Base-by-base conservation (phyloP, 2,113 vertebrate species). In the Mellivora capensis region DNA sequence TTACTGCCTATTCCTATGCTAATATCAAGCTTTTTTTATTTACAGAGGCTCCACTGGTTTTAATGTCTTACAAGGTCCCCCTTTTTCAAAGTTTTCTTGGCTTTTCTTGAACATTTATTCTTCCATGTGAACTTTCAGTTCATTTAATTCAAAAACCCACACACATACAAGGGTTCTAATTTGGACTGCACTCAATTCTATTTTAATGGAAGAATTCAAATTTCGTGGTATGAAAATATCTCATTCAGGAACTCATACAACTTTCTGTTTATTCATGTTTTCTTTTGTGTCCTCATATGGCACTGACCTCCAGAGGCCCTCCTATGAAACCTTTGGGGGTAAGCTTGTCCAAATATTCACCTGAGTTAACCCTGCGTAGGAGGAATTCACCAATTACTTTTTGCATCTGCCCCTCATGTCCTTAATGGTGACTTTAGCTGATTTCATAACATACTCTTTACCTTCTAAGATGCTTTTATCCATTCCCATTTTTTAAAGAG, bases 1-100 rank as follows among this genome's bases (percentile, higher is more conserved):
- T 21, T 84, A 93, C 74, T 39, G 12, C 31, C 17, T 69, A 18
- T 64, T 82, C n/a, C 13, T 89, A 37, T 89, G 79, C 64, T 84
- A 84, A 90, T 15, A 91, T 31, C 21, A 39, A 67, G 42, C 54
- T 90, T 37, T 6, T 81, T 96, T 94, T 90, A 85, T 87, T 96
- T 96, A 71, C 12, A 86, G 44, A 86, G 20, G 29, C 20, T 80
- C 52, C 27, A 57, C 9, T 23, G 90, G 1, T 39, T 87, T 94
- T 87, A 83, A 67, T 72, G 34, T 64, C 52, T 77, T 52, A 81
- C 20, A 49, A 54, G 1, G 42, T 74, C 27, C 6, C 49, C 80
- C 42, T 52, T 77, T 79, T 44, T 81, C 25, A 94, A 62, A 87
- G 54, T 61, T 42, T 92, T 88, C 17, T 96, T 96, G 18, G 79